These are phyloP conservation scores for Typhlomys cinereus DNA, from an alignment of 2,113 vertebrate genomes.

Conservation along the genomic window DNA sequence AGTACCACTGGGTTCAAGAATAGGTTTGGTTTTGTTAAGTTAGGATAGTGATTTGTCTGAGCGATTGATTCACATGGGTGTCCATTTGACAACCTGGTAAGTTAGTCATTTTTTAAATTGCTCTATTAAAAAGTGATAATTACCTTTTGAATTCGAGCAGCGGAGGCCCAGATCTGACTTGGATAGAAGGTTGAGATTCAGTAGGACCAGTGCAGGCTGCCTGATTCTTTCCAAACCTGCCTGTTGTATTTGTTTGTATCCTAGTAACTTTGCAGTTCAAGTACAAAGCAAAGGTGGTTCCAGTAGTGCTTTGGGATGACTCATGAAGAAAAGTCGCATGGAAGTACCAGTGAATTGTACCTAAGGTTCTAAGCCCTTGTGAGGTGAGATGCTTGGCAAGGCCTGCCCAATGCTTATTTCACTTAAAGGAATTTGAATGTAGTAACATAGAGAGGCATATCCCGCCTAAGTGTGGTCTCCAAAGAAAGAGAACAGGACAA, in stretches of 20 bases:
- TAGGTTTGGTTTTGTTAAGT: not conserved
- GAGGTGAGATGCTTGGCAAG: not conserved
- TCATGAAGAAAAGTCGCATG: not conserved
- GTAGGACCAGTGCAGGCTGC: no score
- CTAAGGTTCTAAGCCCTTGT: not conserved
- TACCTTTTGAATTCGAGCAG: not conserved
- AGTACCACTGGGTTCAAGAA: not conserved
- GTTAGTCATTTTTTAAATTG: not conserved
- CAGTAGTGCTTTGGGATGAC: not conserved
- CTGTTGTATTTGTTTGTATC: not conserved
- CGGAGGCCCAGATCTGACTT: not conserved
- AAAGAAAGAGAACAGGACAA: not conserved
- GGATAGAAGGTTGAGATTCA: not conserved
- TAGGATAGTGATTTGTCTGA: not conserved
- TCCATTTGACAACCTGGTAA: slow-evolving; percentile 1
- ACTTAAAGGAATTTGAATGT: not conserved
- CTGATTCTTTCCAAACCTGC: not conserved
- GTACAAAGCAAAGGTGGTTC: not conserved
- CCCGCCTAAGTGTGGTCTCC: not conserved
- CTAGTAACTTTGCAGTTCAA: not conserved
- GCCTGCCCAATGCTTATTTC: not conserved
- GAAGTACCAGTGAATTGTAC: not conserved
- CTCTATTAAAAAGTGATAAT: not conserved
- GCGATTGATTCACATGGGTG: not conserved
- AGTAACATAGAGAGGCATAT: not conserved